These are phyloP conservation scores for Exephanes ischioxanthus DNA, from an alignment of 2,888 invertebrate species.

Conservation along the genomic window DNA sequence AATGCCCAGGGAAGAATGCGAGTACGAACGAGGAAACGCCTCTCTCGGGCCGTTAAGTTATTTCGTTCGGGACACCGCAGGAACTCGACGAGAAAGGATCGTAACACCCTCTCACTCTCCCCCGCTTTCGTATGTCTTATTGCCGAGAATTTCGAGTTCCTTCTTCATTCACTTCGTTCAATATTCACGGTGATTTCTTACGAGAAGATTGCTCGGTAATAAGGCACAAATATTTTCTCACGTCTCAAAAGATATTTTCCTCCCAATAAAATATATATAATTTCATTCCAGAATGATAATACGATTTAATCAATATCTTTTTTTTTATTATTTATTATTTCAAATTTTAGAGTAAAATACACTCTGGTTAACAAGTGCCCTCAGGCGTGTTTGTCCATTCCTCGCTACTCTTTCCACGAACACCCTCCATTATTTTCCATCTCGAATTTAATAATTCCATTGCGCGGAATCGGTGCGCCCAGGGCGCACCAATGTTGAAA, in stretches of 20 bases:
- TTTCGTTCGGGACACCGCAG: conserved; percentile 65
- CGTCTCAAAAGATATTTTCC: neutral
- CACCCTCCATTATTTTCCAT: neutral
- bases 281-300: no score
- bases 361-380: conserved; percentile 5
- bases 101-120: neutral
- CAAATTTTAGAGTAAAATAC: neutral
- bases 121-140: conserved; percentile 14
- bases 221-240: conserved; percentile 1
- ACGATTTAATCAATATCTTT: no score
- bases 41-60: conserved; percentile 68
- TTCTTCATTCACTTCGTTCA: conserved; percentile 3
- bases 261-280: no score
- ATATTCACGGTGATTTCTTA: conserved; percentile 1
- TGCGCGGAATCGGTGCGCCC: neutral
- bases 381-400: neutral
- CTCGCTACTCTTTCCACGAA: neutral
- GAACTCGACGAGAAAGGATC: conserved; percentile 21
- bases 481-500: conserved; percentile 31
- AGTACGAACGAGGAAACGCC: conserved; percentile 73
- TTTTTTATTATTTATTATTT: neutral
- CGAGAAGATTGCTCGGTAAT: neutral
- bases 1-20: conserved; percentile 69
- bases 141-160: conserved; percentile 6
- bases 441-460: conserved; percentile 11